Conservation (phyloP, 2,888 invertebrate genomes). For the Thymelicus acteon region DNA sequence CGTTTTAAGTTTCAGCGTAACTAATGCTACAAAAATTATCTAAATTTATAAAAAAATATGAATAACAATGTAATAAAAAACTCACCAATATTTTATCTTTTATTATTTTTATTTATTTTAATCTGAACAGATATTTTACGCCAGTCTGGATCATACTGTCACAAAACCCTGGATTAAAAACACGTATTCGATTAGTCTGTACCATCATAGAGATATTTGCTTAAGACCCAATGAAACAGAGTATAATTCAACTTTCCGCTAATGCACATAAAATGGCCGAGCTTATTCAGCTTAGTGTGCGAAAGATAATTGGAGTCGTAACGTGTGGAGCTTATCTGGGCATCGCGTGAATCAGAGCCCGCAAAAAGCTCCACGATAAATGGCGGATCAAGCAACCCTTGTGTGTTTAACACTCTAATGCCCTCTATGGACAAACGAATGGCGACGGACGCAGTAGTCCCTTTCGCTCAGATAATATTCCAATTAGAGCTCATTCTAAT, state of each 20-base stretch:
- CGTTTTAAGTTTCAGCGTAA: too few species aligned
- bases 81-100: too few species aligned
- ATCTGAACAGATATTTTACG: too few species aligned
- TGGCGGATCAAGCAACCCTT: conserved; percentile 50
- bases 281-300: conserved; percentile 29
- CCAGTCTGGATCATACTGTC: too few species aligned
- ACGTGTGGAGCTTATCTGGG: conserved; percentile 50
- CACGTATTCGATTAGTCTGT: too few species aligned
- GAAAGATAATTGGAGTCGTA: conserved; percentile 31
- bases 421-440: conserved; percentile 24
- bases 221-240: neutral
- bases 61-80: too few species aligned
- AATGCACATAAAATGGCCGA: conserved; percentile 16
- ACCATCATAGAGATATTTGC: neutral
- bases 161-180: too few species aligned
- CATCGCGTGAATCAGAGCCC: conserved; percentile 56
- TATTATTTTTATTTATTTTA: too few species aligned
- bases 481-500: conserved; percentile 47
- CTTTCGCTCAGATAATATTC: conserved; percentile 49
- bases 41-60: too few species aligned
- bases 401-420: conserved; percentile 48
- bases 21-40: too few species aligned
- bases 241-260: conserved; percentile 18
- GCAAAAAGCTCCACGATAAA: conserved; percentile 55
- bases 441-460: conserved; percentile 40